Evolutionary conservation across 2,113 vertebrate species (phyloP), one percentile per base, ranked within the genome.

Genomic region (Vireo altiloquus): DNA sequence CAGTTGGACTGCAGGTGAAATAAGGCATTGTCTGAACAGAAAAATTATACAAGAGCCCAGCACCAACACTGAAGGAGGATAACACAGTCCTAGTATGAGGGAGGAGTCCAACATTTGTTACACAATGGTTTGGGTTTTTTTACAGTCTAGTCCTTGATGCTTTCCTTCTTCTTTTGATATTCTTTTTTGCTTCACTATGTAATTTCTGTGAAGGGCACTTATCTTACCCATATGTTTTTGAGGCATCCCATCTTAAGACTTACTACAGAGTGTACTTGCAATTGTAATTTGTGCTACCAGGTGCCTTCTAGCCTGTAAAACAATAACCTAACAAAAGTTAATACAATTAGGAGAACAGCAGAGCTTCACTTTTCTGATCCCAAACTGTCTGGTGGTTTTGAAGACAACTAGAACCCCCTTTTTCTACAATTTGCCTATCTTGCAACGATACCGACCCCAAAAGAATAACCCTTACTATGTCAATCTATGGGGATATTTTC

Each of bases 161-260:
- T 28, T 37, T 96, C 86, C 91, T 91, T 89, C 94, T 87, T 68
- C 56, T 95, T 92, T 74, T 75, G 31, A 68, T 54, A 66, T 5
- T 87, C 84, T 78, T 57, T 79, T 87, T 91, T 71, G 47, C 68
- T 95, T 94, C 66, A 46, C 56, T 91, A 1, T 53, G n/a, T 68
- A 52, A 57, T 90, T 71, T 92, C 91, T 68, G 35, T 61, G 61
- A 93, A 68, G 5, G 24, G 19, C 44, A 44, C 19, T 74, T 77
- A 28, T 16, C 70, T 85, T 79, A 61, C 20, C 20, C 19, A 56
- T 7, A 4, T 11, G 7, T 18, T 86, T 83, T 89, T 63, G 60
- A 86, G 47, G 22, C 63, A 64, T 86, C 47, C 33, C 8, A n/a
- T 77, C 88, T 81, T 78, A 71, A 74, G 64, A 6, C 40, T 66